Base-by-base conservation (phyloP, 2,888 invertebrate genomes). In the Labia minor region DNA sequence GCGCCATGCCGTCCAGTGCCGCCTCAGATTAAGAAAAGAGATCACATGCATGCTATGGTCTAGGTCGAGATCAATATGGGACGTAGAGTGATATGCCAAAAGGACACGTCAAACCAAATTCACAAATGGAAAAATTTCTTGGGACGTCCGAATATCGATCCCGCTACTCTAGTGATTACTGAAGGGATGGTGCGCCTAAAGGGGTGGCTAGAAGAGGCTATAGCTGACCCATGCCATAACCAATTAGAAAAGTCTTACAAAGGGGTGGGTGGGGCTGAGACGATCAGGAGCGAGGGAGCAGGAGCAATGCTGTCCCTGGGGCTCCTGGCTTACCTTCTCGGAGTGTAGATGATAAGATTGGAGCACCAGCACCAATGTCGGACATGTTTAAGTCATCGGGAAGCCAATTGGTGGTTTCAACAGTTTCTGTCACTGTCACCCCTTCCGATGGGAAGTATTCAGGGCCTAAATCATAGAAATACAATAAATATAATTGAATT, bases 201-300 rank as follows among this genome's bases (percentile, higher is more conserved):
- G 49, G 49, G 49, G 49, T 49, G 49, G 49, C 49, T 49, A 49
- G 49, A 49, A n/a, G 49, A 49, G 49, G 49, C 49, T 49, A 49
- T 49, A 49, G 49, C n/a, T 16, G 49, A 49, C 49, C 49, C 49
- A 49, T 49, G 49, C 49, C 49, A 49, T 49, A 49, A 49, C 49
- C 49, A 14, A 14, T 11, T 49, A n/a, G 14, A 16, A 49, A 49
- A 16, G 49, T 49, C n/a, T 33, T n/a, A n/a, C n/a, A n/a, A n/a
- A 49, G 49, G n/a, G 4, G 8, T 49, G 6, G 8, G 4, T 6
- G 26, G 26, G 26, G 26, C 26, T 26, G 8, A 26, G 26, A 26
- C 3, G 8, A 26, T 26, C 26, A 26, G 26, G 26, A 26, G 26
- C 26, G 26, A 26, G 26, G 26, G 26, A 26, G 26, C 26, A 26